Evolutionary conservation across 2,113 vertebrate genomes (phyloP).

Genomic region (Collichthys lucidus): DNA sequence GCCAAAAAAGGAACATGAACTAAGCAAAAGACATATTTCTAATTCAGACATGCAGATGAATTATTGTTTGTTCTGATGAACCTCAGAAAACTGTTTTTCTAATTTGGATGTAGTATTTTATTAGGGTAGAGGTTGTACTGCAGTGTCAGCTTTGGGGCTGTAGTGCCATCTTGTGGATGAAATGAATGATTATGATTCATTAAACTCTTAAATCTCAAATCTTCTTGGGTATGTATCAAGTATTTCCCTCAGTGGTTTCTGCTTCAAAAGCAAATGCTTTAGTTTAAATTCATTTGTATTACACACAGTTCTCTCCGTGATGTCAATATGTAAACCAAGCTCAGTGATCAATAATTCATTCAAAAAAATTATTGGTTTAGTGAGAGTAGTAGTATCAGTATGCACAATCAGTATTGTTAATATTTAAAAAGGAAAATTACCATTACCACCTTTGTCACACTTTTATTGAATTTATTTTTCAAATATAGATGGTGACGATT

Average conservation of each 20-base stretch:
- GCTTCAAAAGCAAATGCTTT: neutral
- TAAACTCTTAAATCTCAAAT: neutral
- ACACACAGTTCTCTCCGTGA: neutral
- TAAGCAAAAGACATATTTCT: neutral
- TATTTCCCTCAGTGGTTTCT: neutral
- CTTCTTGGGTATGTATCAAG: neutral
- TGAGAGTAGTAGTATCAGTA: neutral
- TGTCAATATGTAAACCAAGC: neutral
- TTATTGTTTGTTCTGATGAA: neutral
- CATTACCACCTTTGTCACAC: neutral
- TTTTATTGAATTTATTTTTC: neutral
- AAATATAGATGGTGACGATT: neutral
- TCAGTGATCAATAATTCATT: neutral
- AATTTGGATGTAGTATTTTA: neutral
- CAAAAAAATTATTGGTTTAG: neutral
- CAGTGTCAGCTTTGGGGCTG: neutral
- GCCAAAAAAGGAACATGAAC: neutral
- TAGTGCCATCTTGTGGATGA: slow-evolving; percentile 51
- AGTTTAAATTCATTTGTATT: neutral
- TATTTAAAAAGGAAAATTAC: neutral
- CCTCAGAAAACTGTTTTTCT: neutral
- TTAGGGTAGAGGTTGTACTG: neutral
- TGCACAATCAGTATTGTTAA: neutral
- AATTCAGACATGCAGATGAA: neutral
- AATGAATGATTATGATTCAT: neutral